A percentile compares a stretch with the other conserved stretches of the same genome.
Conservation (phyloP, 1,140 invertebrate genomes). For the Lordiphosa stackelbergi region DNA sequence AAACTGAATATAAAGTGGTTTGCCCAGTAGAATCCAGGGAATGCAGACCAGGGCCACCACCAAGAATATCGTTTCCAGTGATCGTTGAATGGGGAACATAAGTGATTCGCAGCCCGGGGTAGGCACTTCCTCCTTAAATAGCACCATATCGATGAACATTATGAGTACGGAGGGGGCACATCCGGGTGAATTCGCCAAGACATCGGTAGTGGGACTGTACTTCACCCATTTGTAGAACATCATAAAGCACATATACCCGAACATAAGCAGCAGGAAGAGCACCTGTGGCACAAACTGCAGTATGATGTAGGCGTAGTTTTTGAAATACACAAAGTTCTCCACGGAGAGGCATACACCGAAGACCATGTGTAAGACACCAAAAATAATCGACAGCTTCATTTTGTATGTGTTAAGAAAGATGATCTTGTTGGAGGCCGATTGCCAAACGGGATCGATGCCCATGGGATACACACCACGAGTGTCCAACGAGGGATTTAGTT, state of each 20-base stretch:
- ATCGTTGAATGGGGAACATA: slow-evolving; percentile 85
- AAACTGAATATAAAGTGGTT: slow-evolving; percentile 85
- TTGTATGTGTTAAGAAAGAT: slow-evolving; percentile 98
- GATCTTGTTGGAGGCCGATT: slow-evolving; percentile 95
- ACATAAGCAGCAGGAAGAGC: slow-evolving; percentile 91
- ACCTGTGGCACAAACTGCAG: slow-evolving; percentile 96
- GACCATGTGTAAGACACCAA: slow-evolving; percentile 97
- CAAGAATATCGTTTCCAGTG: slow-evolving; percentile 86
- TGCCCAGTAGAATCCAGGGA: slow-evolving; percentile 93
- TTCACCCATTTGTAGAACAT: slow-evolving; percentile 95
- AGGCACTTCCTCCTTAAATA: slow-evolving; percentile 81
- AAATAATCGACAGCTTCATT: slow-evolving; percentile 98
- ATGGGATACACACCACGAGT: slow-evolving; percentile 57
- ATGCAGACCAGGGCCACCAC: slow-evolving; percentile 88
- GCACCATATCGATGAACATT: slow-evolving; percentile 94
- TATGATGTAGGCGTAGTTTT: slow-evolving; percentile 86
- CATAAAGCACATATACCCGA: slow-evolving; percentile 94
- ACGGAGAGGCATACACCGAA: slow-evolving; percentile 94
- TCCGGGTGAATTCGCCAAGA: slow-evolving; percentile 78
- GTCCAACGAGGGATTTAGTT: slow-evolving; percentile 83
- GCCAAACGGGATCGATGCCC: slow-evolving; percentile 89
- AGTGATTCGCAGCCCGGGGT: slow-evolving; percentile 80
- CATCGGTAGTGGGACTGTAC: slow-evolving; percentile 81
- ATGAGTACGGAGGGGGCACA: slow-evolving; percentile 94
- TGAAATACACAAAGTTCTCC: slow-evolving; percentile 93